phyloP scores from a whole-genome alignment of 23 tunicate genomes.

The Oikopleura dioica region DNA sequence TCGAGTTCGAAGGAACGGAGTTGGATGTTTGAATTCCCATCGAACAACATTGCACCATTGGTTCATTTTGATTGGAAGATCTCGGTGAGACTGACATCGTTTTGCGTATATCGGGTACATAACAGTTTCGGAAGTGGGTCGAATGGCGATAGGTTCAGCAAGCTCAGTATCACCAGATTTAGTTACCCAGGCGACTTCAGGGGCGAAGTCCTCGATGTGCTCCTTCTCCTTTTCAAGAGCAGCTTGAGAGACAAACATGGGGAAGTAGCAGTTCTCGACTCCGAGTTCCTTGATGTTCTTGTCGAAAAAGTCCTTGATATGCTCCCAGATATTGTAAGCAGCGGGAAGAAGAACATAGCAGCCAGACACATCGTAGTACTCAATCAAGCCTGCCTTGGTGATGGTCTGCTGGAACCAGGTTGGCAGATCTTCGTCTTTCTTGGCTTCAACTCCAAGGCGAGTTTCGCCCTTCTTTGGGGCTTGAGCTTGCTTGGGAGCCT shows the following conservation, averaged over 20 bases:
- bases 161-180: constrained; percentile 77
- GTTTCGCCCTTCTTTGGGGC: constrained; percentile 9
- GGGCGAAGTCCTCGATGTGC: constrained; percentile 92
- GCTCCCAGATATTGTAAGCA: constrained; percentile 93
- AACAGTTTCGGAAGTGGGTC: constrained; percentile 85
- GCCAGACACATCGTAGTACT: constrained; percentile 94
- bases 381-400: constrained; percentile 88
- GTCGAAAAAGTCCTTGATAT: constrained; percentile 61
- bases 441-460: constrained; percentile 67
- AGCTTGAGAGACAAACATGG: constrained; percentile 92
- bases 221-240: constrained; percentile 88
- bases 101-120: constrained; percentile 97
- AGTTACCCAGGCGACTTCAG: constrained; percentile 99
- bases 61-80: constrained; percentile 58
- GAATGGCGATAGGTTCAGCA: constrained; percentile 78
- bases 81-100: constrained; percentile 89
- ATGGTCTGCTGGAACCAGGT: constrained; percentile 91
- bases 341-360: constrained; percentile 82
- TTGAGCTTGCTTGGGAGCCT: background rate
- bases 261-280: constrained; percentile 87
- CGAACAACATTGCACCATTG: constrained; percentile 99
- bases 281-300: constrained; percentile 72
- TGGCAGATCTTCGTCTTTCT: constrained; percentile 44
- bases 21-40: constrained; percentile 96
- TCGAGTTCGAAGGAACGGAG: constrained; percentile 23